Evolutionary conservation across 2,888 invertebrate genomes (phyloP).

Genomic region (Drosophila siamana): DNA sequence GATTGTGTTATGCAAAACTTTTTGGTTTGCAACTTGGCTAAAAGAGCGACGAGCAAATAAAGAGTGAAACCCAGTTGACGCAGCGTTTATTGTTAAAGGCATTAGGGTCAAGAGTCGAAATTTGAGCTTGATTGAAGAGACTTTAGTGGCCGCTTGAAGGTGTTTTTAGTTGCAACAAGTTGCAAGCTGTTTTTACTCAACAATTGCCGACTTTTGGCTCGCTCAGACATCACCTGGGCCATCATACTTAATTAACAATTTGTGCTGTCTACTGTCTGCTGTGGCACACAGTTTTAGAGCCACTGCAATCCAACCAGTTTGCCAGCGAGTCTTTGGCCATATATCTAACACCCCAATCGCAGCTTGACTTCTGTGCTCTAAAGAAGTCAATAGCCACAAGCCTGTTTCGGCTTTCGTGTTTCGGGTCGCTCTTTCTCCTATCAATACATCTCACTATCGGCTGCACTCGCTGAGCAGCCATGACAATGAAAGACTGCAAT

Average conservation of each 20-base stretch:
- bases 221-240: conserved; percentile 22
- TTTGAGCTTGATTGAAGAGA: conserved; percentile 51
- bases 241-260: conserved; percentile 51
- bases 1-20: conserved; percentile 32
- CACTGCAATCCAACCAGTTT: conserved; percentile 38
- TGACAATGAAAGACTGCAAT: conserved; percentile 45
- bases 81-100: conserved; percentile 5
- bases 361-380: conserved; percentile 24
- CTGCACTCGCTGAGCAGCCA: conserved; percentile 13
- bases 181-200: conserved; percentile 31
- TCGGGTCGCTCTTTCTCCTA: conserved; percentile 16
- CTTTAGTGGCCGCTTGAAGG: conserved; percentile 9
- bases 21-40: conserved; percentile 18
- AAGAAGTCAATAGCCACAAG: conserved; percentile 27
- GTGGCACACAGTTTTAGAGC: conserved; percentile 48
- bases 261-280: conserved; percentile 38
- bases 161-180: conserved; percentile 38
- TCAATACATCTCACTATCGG: conserved; percentile 44
- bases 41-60: conserved; percentile 6
- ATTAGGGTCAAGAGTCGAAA: conserved; percentile 58
- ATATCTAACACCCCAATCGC: conserved; percentile 21
- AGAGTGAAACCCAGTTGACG: conserved; percentile 8
- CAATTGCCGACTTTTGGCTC: conserved; percentile 25
- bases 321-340: not conserved
- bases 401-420: conserved; percentile 30